Evolutionary conservation across 64 coral and sea anemone genomes (phyloP).

Genomic region (Dendrophyllia cribrosa): DNA sequence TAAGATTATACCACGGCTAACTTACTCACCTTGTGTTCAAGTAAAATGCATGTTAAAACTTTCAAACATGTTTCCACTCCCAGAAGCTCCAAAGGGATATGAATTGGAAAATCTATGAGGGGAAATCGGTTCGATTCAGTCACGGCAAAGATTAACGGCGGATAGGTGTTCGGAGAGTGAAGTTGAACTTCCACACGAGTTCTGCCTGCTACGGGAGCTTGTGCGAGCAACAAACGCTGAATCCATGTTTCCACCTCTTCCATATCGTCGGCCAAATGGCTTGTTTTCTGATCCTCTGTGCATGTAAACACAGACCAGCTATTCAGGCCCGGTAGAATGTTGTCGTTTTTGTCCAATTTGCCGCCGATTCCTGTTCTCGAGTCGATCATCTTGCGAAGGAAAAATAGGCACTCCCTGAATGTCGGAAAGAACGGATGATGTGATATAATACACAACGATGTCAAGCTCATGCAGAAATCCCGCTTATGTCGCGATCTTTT

Average conservation of each 20-base stretch:
- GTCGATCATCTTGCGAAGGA: constrained; percentile 96
- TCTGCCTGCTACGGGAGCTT: constrained; percentile 76
- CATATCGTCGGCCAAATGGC: constrained; percentile 79
- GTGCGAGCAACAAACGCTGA: constrained; percentile 85
- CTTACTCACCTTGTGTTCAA: constrained; percentile 95
- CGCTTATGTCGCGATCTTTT: constrained; percentile 80
- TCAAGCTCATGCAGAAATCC: constrained; percentile 94
- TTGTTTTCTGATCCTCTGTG: constrained; percentile 91
- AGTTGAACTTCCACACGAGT: constrained; percentile 90
- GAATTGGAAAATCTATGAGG: constrained; percentile 96
- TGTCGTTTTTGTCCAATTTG: constrained; percentile 88
- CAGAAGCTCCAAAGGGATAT: constrained; percentile 95
- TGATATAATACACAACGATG: constrained; percentile 93
- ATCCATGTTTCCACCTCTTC: constrained; percentile 95
- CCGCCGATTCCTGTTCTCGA: constrained; percentile 67
- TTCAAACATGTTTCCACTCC: constrained; percentile 98
- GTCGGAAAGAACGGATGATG: constrained; percentile 99
- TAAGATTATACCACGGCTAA: neutral
- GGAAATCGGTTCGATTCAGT: constrained; percentile 90
- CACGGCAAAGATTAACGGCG: constrained; percentile 81
- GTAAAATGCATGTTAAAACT: constrained; percentile 95
- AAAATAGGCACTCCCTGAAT: constrained; percentile 97
- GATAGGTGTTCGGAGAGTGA: constrained; percentile 55
- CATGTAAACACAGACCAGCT: constrained; percentile 98
- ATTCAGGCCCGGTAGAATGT: constrained; percentile 80